Conservation (phyloP, 2,113 vertebrate species). For the Mustelus asterias region DNA sequence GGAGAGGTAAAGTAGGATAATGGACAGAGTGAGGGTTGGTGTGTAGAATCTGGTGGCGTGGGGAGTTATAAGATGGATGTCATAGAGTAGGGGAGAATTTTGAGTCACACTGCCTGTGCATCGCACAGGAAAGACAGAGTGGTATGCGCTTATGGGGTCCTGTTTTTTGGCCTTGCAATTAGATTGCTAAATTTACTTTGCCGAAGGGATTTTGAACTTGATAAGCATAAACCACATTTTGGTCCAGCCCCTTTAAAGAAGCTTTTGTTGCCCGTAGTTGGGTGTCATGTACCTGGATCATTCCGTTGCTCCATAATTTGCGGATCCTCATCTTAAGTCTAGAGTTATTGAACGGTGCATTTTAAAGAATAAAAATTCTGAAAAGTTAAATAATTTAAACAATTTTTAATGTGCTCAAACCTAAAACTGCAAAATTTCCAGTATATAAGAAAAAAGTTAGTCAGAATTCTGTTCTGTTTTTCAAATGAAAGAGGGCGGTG, state of each 20-base stretch:
- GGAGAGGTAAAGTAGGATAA: conserved; percentile 73
- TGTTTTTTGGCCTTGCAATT: background rate
- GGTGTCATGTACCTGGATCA: background rate
- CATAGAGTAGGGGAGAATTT: background rate
- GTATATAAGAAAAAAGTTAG: background rate
- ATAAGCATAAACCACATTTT: background rate
- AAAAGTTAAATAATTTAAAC: background rate
- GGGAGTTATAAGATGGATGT: background rate
- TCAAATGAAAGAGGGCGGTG: background rate
- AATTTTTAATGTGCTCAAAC: background rate
- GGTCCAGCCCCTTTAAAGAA: background rate
- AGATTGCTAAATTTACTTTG: background rate
- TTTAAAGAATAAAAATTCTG: background rate
- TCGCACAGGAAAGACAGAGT: background rate
- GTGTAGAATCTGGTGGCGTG: background rate
- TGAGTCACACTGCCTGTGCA: background rate
- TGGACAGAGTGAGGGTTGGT: background rate
- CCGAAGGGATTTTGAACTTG: background rate
- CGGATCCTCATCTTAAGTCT: background rate
- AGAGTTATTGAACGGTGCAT: background rate
- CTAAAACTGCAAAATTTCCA: background rate
- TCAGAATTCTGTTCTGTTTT: background rate
- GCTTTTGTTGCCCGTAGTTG: background rate
- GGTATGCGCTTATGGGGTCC: background rate
- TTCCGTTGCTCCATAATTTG: background rate